Evolutionary conservation across 2,113 vertebrate genomes (phyloP), one percentile per base, ranked within the genome.

Genomic region (Petrocephalus zakoni): DNA sequence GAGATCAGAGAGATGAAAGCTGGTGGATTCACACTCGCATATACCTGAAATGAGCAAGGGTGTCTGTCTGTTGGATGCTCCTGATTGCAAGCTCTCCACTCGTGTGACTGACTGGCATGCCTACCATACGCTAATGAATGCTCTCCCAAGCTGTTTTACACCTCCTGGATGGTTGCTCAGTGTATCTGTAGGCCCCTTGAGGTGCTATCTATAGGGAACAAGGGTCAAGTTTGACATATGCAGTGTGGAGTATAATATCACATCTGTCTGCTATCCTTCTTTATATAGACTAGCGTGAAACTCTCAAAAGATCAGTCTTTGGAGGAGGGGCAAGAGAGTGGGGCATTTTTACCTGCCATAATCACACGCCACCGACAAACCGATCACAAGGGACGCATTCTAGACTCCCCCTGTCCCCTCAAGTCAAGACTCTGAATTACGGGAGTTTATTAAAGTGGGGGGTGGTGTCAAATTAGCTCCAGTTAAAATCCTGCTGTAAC

Each of bases 1-100:
- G 94, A 94, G 94, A 96, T 94, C 94, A 94, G 95, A 92, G 94
- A 94, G 94, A 95, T 92, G 95, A 94, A 95, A 94, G 93, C 94
- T 93, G 94, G 94, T 90, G 92, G 92, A 94, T 93, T 95, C 83
- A 49, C 96, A 95, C 94, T 95, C 95, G 94, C 95, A 95, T 94
- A 94, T 97, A 97, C 98, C 96, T 97, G 97, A 96, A 95, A 94
- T 97, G 96, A 97, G 97, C 95, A 95, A 97, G 96, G 95, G 96
- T 95, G 95, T 95, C 95, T 95, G 95, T 96, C 94, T 93, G 91
- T 93, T 93, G 95, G 95, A 93, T 96, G 97, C 97, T 96, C 34
- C 10, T 96, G 96, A 96, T 95, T 93, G 93, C 94, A 92, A 93
- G 94, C 95, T 95, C 96, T 96, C 96, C 95, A 46, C 37, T 93